Percentiles rank a stretch among this genome's conserved stretches.
Evolutionary conservation across 2,797 vertebrate genomes (phyloP).

Genomic region (Ptychobarbus kaznakovi): DNA sequence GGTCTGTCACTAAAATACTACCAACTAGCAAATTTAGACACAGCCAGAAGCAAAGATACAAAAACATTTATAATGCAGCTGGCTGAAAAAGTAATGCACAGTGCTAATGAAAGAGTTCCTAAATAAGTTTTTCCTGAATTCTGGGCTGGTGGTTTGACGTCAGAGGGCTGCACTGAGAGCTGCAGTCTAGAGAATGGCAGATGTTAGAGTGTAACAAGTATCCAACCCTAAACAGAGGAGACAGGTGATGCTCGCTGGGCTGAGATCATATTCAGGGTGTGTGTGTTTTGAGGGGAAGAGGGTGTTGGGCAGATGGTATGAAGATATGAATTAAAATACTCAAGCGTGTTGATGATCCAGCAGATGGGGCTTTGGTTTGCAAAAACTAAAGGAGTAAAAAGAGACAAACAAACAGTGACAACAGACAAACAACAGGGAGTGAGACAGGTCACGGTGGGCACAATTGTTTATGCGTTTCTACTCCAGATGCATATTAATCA

Average conservation of each 20-base stretch:
- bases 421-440: conserved; percentile 56
- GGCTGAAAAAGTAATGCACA: not conserved
- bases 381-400: conserved; percentile 45
- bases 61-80: not conserved
- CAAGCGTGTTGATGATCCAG: conserved; percentile 59
- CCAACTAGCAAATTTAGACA: not conserved
- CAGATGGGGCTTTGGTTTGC: conserved; percentile 66
- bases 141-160: conserved; percentile 6
- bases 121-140: conserved; percentile 10
- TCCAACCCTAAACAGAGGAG: conserved; percentile 55
- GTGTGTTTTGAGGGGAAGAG: conserved; percentile 34
- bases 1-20: not conserved
- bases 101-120: not conserved
- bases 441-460: conserved; percentile 4
- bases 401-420: conserved; percentile 59
- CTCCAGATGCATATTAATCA: conserved; percentile 43
- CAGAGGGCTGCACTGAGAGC: conserved; percentile 11
- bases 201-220: conserved; percentile 64
- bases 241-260: conserved; percentile 58
- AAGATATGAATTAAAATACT: conserved; percentile 62
- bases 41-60: not conserved
- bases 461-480: conserved; percentile 20
- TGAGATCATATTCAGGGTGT: conserved; percentile 52
- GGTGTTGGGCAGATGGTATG: conserved; percentile 60
- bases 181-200: conserved; percentile 51